Base-by-base conservation (phyloP, 2,797 vertebrate genomes). In the Gymnodraco acuticeps region DNA sequence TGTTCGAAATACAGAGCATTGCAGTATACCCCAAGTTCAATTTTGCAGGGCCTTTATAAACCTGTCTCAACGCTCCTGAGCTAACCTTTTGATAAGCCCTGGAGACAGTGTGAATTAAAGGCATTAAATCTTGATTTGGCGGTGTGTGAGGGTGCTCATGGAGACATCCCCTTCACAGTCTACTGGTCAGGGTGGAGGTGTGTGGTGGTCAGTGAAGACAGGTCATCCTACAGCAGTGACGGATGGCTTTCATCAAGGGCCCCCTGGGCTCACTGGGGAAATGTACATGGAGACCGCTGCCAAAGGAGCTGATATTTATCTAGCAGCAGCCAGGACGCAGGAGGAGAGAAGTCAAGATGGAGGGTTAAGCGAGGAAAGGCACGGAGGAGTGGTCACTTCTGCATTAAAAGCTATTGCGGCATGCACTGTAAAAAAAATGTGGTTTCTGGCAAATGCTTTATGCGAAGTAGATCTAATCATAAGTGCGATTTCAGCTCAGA, bases 101-200 rank as follows among this genome's bases (percentile, higher is more conserved):
- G 10, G 95, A 96, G 96, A 96, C 94, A 93, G 95, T 88, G 95
- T 94, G 96, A 96, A 97, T 98, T 96, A 98, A 97, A 97, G 95
- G 95, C 96, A 96, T 97, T 98, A 98, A 98, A 99, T 98, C 97
- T 97, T 94, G 96, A 96, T 96, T 93, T 91, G 86, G 94, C 94
- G 78, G 75, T 91, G 94, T 95, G 87, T 78, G 82, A 88, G 93
- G 90, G 92, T 92, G 95, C 94, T 96, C 95, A 96, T 95, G 94
- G 95, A 96, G 96, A 96, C 95, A 92, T 97, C 97, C 96, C 96
- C 97, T 97, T 98, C 97, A 97, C 96, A 96, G 96, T 95, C 95
- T 94, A 93, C 86, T 90, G 93, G 87, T 92, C 91, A 94, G 94
- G 95, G 87, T 84, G 89, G 78, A 91, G 90, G 89, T 83, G 85